Evolutionary conservation across 2,797 vertebrate species (phyloP).

Genomic region (Sternotherus odoratus): DNA sequence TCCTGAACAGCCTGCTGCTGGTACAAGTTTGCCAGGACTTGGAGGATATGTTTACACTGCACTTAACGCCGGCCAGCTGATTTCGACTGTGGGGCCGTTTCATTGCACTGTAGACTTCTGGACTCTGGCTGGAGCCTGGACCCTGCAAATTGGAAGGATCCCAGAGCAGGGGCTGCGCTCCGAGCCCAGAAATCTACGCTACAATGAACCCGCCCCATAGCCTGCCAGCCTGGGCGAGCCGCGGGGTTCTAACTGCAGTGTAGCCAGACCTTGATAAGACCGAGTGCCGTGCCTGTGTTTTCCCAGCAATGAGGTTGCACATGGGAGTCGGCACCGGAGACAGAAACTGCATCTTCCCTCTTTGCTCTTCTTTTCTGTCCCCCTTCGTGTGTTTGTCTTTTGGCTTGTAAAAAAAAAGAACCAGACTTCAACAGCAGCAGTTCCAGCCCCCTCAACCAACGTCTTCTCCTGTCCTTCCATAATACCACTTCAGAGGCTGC

Average conservation of each 20-base stretch:
- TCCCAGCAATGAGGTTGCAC: background rate
- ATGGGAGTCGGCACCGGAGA: too few species aligned
- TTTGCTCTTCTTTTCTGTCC: background rate
- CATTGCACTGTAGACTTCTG: too few species aligned
- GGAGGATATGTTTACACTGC: background rate
- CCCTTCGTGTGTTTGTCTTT: background rate
- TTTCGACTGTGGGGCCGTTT: too few species aligned
- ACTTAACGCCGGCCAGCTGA: background rate
- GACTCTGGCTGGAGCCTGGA: too few species aligned
- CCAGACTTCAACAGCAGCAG: too few species aligned
- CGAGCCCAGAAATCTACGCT: background rate
- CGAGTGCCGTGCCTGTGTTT: background rate
- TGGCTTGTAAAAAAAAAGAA: too few species aligned
- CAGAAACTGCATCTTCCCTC: background rate
- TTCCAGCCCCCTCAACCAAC: too few species aligned
- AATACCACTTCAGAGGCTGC: background rate
- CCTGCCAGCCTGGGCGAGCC: too few species aligned
- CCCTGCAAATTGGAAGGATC: background rate
- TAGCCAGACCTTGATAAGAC: background rate
- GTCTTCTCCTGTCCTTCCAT: too few species aligned
- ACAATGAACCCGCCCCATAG: background rate
- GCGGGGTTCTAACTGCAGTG: too few species aligned
- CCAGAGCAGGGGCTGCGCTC: background rate
- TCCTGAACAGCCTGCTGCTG: background rate
- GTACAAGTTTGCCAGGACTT: background rate